Base-by-base conservation (phyloP, 2,888 invertebrate species). In the Mesopsocus fuscifrons region DNA sequence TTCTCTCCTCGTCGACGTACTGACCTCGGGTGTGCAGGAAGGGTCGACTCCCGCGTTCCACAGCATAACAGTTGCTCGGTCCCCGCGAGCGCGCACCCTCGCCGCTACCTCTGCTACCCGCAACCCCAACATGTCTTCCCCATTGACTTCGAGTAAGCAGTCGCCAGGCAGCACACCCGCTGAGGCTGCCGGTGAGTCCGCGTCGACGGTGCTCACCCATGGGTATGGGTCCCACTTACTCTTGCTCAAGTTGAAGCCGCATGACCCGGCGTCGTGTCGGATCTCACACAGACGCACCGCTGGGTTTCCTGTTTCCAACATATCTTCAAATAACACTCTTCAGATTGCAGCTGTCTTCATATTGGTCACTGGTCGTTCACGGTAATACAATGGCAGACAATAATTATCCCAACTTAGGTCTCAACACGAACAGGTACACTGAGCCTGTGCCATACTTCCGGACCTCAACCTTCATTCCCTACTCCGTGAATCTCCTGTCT, bases 181-280 rank as follows among this genome's bases (percentile, higher is more conserved):
- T 18, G 31, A 41, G 41, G 45, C 47, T 11, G 49, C 49, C 22
- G 49, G 47, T 3, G 50, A 49, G 6, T 47, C 48, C 2, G 23
- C 44, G 15, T 50, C 50, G 34, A 43, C 43, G 21, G 32, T 46
- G 56, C 66, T 66, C 48, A 79, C 74, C 81, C 82, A 82, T 17
- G 82, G 81, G 60, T 82, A 82, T 0, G 81, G 81, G 59, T 82
- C 82, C 80, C 80, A 82, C 46, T 79, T 70, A 4, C 76, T 77
- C 50, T 79, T 68, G 0, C 78, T 77, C 31, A 82, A 62, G 47
- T 80, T 68, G 57, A 82, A 81, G 1, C 82, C 82, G 33, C 75
- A 70, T 2, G 71, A 69, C 44, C 68, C 68, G 2, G 69, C 67
- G 13, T 38, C 21, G 18, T 33, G 2, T 11, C 13, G 32, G 8